phyloP scores from a whole-genome alignment of 2,888 invertebrate genomes.

The Anaspis maculata region DNA sequence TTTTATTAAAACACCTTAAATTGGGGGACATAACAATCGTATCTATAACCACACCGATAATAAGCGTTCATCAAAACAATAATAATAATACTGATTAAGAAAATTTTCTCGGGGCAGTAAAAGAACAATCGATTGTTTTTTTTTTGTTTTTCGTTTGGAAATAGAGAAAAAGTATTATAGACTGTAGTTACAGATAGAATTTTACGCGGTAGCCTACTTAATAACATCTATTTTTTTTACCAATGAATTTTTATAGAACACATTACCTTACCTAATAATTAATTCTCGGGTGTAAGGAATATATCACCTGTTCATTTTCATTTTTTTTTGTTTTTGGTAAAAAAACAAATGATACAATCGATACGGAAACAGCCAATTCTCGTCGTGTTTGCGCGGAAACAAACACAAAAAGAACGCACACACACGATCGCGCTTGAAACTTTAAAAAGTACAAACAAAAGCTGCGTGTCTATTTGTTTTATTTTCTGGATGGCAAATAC shows the following conservation, averaged over 20 bases:
- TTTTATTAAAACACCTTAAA: constrained; percentile 23
- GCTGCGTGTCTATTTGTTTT: too few species aligned
- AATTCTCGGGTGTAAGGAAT: constrained; percentile 8
- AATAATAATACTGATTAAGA: constrained; percentile 9
- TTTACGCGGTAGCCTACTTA: constrained; percentile 34
- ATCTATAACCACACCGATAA: constrained; percentile 19
- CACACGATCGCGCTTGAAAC: constrained; percentile 25
- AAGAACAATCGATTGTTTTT: not conserved
- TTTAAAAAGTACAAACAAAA: constrained; percentile 32
- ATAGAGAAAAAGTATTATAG: not conserved
- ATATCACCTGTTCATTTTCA: constrained; percentile 11
- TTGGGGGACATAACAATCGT: constrained; percentile 19
- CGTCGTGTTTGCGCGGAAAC: constrained; percentile 24
- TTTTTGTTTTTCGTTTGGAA: not conserved
- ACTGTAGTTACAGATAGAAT: constrained; percentile 28
- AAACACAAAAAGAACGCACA: constrained; percentile 30
- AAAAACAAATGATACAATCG: constrained; percentile 13
- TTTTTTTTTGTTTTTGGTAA: constrained; percentile 3
- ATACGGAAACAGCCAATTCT: constrained; percentile 26
- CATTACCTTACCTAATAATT: constrained; percentile 32
- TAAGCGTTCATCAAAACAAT: not conserved
- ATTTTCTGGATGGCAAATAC: constrained; percentile 32
- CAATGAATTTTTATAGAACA: constrained; percentile 38
- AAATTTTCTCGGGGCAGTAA: constrained; percentile 1
- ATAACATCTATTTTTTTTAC: constrained; percentile 38